phyloP scores from a whole-genome alignment of 2,888 invertebrate genomes.

The Asteroscopus sphinx region DNA sequence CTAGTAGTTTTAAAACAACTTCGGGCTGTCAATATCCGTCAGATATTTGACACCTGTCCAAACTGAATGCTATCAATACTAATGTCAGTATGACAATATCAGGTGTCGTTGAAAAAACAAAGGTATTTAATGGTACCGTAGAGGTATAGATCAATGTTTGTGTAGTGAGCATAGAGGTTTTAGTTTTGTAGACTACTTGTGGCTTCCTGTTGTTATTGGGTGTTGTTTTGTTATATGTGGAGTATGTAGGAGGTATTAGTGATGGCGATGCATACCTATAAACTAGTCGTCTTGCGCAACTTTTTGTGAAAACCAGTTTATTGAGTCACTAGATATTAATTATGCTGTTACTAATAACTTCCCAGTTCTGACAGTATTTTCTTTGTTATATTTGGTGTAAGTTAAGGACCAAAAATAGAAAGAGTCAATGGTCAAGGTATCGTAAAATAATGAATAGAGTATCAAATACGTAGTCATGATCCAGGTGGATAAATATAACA shows the following conservation, averaged over 20 bases:
- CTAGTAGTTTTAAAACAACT: constrained; percentile 36
- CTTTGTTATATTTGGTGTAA: too few relatives aligned
- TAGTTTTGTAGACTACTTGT: constrained; percentile 60
- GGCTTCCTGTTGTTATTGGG: constrained; percentile 67
- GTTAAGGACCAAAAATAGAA: too few relatives aligned
- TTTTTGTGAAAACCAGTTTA: too few relatives aligned
- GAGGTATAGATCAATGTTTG: constrained; percentile 52
- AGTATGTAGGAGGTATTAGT: not conserved
- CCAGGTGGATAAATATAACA: too few relatives aligned
- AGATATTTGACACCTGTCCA: constrained; percentile 50
- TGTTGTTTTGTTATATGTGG: constrained; percentile 4
- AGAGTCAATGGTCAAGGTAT: too few relatives aligned
- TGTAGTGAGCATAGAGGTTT: constrained; percentile 49
- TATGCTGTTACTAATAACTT: too few relatives aligned
- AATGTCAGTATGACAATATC: constrained; percentile 39
- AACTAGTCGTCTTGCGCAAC: too few relatives aligned
- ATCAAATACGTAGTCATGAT: too few relatives aligned
- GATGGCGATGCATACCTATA: not conserved
- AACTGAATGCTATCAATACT: constrained; percentile 47
- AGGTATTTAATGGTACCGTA: constrained; percentile 29
- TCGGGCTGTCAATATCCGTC: constrained; percentile 19
- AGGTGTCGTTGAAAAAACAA: constrained; percentile 49
- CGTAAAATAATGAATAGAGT: too few relatives aligned
- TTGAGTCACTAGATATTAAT: too few relatives aligned
- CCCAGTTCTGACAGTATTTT: too few relatives aligned